These are phyloP conservation scores for Ceyx cyanopectus DNA, from an alignment of 2,113 vertebrate genomes.

Conservation along the genomic window DNA sequence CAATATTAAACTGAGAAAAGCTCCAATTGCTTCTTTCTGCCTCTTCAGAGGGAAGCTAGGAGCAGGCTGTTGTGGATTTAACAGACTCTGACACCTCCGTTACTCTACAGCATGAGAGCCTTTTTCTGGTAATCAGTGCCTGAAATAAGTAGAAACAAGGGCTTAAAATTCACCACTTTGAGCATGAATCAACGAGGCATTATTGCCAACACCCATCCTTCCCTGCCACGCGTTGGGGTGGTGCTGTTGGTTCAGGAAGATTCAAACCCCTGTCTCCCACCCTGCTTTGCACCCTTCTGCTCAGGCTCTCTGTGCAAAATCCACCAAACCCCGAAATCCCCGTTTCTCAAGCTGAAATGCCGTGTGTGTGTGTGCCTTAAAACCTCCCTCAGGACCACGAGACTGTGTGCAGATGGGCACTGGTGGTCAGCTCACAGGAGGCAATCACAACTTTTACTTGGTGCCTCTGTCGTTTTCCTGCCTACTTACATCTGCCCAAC, in stretches of 20 bases:
- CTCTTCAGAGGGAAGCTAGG: not conserved
- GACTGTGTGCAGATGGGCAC: slow-evolving; percentile 32
- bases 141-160: slow-evolving; percentile 42
- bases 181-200: slow-evolving; percentile 45
- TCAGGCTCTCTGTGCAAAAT: not conserved
- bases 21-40: not conserved
- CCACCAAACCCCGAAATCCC: not conserved
- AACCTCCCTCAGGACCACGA: not conserved
- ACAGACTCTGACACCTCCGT: not conserved
- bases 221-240: not conserved
- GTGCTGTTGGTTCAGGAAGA: not conserved
- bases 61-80: not conserved
- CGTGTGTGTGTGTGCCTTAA: not conserved
- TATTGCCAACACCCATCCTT: slow-evolving; percentile 54
- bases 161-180: slow-evolving; percentile 30
- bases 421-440: slow-evolving; percentile 51
- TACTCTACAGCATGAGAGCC: slow-evolving; percentile 25
- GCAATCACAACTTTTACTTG: slow-evolving; percentile 50
- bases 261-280: not conserved
- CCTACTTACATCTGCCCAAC: slow-evolving; percentile 55
- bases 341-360: not conserved
- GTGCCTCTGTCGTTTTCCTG: slow-evolving; percentile 52
- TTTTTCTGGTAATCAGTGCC: slow-evolving; percentile 22
- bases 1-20: not conserved
- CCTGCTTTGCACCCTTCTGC: not conserved